phyloP scores from a whole-genome alignment of 2,113 vertebrate species.

The Larimichthys polyactis region DNA sequence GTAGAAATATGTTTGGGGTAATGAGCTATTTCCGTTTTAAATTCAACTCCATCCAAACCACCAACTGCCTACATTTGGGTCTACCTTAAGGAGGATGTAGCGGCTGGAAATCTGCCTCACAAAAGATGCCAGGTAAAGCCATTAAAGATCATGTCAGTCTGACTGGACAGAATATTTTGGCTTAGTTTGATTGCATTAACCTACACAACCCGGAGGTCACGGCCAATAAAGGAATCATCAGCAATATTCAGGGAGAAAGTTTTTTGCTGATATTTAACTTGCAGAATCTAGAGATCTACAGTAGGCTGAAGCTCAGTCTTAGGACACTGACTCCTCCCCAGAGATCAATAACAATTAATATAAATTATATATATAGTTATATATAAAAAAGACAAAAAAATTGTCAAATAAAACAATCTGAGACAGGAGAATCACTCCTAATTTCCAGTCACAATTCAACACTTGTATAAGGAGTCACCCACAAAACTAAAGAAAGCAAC shows the following conservation, averaged over 20 bases:
- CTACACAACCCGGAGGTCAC: neutral
- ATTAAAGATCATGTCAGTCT: neutral
- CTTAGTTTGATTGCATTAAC: slow-evolving; percentile 1
- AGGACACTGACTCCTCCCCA: neutral
- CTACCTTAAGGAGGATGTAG: neutral
- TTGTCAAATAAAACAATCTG: neutral
- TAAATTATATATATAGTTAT: no score
- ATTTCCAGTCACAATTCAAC: neutral
- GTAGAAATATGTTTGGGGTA: neutral
- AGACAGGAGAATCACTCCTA: neutral
- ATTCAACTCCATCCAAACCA: neutral
- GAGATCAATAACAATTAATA: no score
- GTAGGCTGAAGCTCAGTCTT: neutral
- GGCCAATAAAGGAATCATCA: neutral
- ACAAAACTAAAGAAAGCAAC: neutral
- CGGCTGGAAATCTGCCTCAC: neutral
- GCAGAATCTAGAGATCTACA: neutral
- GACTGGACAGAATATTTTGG: neutral
- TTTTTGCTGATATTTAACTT: neutral
- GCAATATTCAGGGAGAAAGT: neutral
- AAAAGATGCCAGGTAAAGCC: neutral
- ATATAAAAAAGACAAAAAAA: no score
- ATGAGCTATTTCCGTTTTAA: slow-evolving; percentile 24
- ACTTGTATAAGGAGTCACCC: neutral
- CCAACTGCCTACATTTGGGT: neutral